These are phyloP conservation scores for Drosophila persimilis DNA, from an alignment of 1,140 invertebrate species.

Conservation along the genomic window DNA sequence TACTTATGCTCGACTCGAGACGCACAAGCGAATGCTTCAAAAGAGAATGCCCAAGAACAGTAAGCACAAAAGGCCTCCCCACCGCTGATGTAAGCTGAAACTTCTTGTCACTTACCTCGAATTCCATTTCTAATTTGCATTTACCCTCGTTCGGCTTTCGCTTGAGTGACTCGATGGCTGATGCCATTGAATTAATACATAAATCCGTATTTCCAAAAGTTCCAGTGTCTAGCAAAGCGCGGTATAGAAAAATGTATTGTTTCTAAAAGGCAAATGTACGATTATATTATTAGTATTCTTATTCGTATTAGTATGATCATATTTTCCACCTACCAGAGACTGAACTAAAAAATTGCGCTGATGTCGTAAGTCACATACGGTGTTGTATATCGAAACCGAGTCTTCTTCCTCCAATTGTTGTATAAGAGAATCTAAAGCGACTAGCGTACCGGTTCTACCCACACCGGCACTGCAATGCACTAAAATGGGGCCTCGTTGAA, in stretches of 20 bases:
- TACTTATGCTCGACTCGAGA: not conserved
- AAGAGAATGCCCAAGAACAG: too few species aligned
- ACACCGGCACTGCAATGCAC: conserved; percentile 96
- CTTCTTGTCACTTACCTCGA: conserved; percentile 86
- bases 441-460: conserved; percentile 95
- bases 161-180: conserved; percentile 88
- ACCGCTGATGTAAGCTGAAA: too few species aligned
- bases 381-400: conserved; percentile 94
- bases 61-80: too few species aligned
- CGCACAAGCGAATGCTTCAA: not conserved
- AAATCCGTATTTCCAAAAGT: conserved; percentile 97
- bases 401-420: conserved; percentile 92
- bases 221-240: conserved; percentile 95
- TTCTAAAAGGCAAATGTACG: conserved; percentile 86
- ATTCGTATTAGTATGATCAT: too few species aligned
- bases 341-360: conserved; percentile 97
- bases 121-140: conserved; percentile 92
- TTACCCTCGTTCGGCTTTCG: conserved; percentile 85
- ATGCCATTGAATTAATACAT: conserved; percentile 87
- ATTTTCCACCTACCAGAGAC: conserved; percentile 86
- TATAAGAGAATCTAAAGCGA: conserved; percentile 94
- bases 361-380: conserved; percentile 93
- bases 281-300: conserved; percentile 3
- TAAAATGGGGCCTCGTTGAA: conserved; percentile 92
- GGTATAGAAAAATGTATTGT: conserved; percentile 99